phyloP scores from a whole-genome alignment of 2,113 vertebrate species.

The Thamnophis sirtalis region DNA sequence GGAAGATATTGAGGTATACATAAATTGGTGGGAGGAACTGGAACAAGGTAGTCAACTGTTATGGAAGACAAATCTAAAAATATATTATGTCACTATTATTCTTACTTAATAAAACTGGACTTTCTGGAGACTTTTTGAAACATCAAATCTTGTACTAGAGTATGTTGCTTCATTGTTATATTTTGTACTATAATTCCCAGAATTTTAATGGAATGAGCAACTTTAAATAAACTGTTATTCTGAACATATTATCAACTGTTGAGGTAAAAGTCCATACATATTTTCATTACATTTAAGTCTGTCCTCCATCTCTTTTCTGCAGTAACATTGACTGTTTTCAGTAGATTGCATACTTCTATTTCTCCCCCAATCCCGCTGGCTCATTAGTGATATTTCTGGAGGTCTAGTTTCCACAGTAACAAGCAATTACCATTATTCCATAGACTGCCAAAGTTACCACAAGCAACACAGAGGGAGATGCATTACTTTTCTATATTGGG shows the following conservation, averaged over 20 bases:
- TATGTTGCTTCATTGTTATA: neutral
- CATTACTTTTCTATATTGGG: constrained; percentile 67
- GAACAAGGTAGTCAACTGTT: neutral
- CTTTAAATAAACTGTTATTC: constrained; percentile 11
- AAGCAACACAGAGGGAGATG: constrained; percentile 66
- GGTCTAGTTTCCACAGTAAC: constrained; percentile 76
- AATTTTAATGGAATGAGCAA: neutral
- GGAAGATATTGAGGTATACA: neutral
- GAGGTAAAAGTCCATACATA: neutral
- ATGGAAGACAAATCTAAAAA: neutral
- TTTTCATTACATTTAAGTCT: neutral
- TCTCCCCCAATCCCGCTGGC: constrained; percentile 62
- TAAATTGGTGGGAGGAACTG: neutral
- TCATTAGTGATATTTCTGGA: constrained; percentile 71
- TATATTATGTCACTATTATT: neutral
- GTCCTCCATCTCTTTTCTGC: constrained; percentile 27
- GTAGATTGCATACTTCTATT: constrained; percentile 57
- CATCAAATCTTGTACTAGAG: neutral
- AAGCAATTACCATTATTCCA: constrained; percentile 71
- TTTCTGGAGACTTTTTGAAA: neutral
- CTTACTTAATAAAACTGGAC: neutral
- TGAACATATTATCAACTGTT: neutral
- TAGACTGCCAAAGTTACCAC: constrained; percentile 68
- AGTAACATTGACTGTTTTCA: constrained; percentile 57
- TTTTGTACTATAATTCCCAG: neutral